Evolutionary conservation across 2,113 vertebrate genomes (phyloP).

Genomic region (Labeo catla): DNA sequence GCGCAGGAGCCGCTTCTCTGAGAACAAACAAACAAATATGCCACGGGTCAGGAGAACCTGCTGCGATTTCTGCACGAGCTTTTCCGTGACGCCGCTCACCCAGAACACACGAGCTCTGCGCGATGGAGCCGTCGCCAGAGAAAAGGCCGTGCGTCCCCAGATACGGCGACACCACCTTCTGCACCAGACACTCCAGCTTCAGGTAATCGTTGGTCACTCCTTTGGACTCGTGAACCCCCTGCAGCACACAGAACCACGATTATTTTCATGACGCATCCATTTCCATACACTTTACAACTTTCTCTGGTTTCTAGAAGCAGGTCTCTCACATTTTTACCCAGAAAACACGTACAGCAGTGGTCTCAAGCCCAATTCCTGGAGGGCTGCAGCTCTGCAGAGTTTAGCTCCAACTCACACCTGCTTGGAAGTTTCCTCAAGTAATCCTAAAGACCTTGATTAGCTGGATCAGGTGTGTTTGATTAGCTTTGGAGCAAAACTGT

Average conservation of each 20-base stretch:
- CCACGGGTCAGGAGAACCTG: neutral
- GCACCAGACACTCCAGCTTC: conserved; percentile 89
- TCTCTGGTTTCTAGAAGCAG: no score
- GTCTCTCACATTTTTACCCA: no score
- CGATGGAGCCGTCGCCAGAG: conserved; percentile 82
- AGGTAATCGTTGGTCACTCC: conserved; percentile 91
- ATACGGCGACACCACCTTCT: conserved; percentile 96
- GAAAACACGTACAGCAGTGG: no score
- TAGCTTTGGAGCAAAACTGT: no score
- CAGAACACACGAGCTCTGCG: conserved; percentile 85
- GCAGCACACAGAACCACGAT: conserved; percentile 44
- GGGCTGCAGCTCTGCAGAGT: no score
- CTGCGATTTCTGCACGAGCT: neutral
- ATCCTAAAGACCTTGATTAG: no score
- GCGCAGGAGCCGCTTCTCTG: conserved; percentile 86
- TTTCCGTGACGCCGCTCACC: conserved; percentile 72
- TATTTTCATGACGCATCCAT: no score
- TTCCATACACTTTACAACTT: no score
- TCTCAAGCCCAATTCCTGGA: no score
- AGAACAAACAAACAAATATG: neutral
- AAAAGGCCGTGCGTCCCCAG: conserved; percentile 89
- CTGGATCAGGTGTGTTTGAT: no score
- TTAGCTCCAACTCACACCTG: no score
- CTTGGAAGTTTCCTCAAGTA: no score
- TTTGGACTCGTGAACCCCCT: conserved; percentile 94